Evolutionary conservation across 2,888 invertebrate species (phyloP), one percentile per base, ranked within the genome.

Genomic region (Tridacna gigas): DNA sequence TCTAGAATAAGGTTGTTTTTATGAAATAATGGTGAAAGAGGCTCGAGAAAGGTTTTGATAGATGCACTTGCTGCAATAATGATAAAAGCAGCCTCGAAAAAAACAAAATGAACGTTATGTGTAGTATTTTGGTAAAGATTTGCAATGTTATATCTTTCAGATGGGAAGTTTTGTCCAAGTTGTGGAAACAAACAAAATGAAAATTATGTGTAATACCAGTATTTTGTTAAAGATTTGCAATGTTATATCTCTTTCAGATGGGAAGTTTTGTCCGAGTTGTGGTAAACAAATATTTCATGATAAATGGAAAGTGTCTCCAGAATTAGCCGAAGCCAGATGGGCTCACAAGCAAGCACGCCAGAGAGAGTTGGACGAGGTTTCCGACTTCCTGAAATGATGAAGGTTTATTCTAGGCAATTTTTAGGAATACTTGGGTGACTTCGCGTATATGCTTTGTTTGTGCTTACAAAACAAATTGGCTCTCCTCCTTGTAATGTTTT

Each of bases 321-420:
- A 96, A 92, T 95, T 97, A 51, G 96, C 97, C 0, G 97, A 97
- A 94, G 96, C 96, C 73, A 95, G 97, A 73, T 97, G 97, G 97
- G 97, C 97, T 1, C 97, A 97, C 92, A 96, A 97, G 91, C 97
- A 97, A 93, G 97, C 97, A 3, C 96, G 97, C 79, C 96, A 96
- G 89, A 95, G 97, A 84, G 97, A 97, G 93, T 95, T 97, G 25
- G 96, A 96, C 69, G 97, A 97, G 95, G 97, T 97, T 13, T 96
- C 96, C 1, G 97, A 97, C 91, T 97, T 97, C 94, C 96, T 94
- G 69, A 90, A 92, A 86, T 94, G 84, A 88, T 84, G 84, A 60
- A 76, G 65, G 74, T 65, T 80, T 20, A 74, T 20, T 18, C 12
- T 75, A 75, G 75, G 37, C 15, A n/a, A 3, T 22, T n/a, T 22